Evolutionary conservation across 2,113 vertebrate genomes (phyloP).

Genomic region (Sorex araneus): DNA sequence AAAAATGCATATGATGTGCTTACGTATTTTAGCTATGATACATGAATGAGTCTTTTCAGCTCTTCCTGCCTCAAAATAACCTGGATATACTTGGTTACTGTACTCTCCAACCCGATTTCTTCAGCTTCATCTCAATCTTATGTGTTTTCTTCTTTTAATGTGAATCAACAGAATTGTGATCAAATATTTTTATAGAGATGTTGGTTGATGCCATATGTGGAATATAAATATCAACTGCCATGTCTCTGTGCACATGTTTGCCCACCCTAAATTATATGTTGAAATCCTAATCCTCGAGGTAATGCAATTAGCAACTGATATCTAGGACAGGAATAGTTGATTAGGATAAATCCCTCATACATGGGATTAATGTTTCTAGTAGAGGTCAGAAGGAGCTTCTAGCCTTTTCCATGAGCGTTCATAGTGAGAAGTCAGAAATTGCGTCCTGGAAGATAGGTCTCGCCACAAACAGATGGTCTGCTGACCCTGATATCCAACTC

Average conservation of each 20-base stretch:
- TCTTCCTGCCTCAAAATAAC: slow-evolving; percentile 21
- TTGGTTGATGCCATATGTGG: neutral
- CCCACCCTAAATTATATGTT: neutral
- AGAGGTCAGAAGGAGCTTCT: neutral
- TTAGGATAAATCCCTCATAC: neutral
- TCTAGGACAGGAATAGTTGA: too few relatives aligned
- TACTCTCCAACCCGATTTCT: neutral
- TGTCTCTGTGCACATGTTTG: neutral
- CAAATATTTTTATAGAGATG: slow-evolving; percentile 1
- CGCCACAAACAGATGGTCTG: neutral
- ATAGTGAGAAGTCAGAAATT: neutral
- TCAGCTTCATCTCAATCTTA: slow-evolving; percentile 29
- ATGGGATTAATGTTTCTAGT: too few relatives aligned
- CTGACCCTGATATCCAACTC: neutral
- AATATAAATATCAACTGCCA: neutral
- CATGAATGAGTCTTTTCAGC: slow-evolving; percentile 1
- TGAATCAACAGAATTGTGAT: neutral
- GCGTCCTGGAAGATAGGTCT: neutral
- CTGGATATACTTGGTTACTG: slow-evolving; percentile 19
- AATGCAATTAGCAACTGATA: neutral
- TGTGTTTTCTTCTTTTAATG: slow-evolving; percentile 25
- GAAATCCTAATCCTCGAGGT: neutral
- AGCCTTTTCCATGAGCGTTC: neutral
- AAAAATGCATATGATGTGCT: neutral
- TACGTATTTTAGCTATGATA: slow-evolving; percentile 3